These are phyloP conservation scores for Nomada fucata DNA, from an alignment of 2,888 invertebrate genomes.

Conservation along the genomic window DNA sequence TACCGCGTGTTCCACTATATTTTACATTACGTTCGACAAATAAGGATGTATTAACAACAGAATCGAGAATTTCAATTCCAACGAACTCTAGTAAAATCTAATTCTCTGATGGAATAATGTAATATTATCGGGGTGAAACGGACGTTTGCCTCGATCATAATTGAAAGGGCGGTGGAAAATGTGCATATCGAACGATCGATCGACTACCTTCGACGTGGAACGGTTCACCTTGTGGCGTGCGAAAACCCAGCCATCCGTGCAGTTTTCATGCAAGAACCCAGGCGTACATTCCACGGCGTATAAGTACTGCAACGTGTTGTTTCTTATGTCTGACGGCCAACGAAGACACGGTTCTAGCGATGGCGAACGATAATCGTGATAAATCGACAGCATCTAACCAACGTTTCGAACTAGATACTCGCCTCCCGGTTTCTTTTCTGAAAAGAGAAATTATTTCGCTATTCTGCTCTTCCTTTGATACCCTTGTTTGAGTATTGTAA, in stretches of 20 bases:
- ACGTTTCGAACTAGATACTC: no score
- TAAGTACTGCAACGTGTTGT: conserved; percentile 28
- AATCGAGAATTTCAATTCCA: not conserved
- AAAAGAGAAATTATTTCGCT: no score
- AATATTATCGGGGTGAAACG: no score
- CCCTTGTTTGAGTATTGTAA: no score
- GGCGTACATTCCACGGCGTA: conserved; percentile 52
- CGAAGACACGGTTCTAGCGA: not conserved
- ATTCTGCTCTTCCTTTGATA: no score
- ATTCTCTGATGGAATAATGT: no score
- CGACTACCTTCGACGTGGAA: conserved; percentile 43
- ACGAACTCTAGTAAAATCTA: not conserved
- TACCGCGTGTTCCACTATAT: not conserved
- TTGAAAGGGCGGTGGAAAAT: conserved; percentile 28
- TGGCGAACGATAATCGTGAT: conserved; percentile 1
- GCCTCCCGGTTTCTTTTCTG: no score
- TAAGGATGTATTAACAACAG: not conserved
- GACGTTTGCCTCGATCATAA: not conserved
- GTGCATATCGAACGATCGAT: conserved; percentile 11
- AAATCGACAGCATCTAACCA: not conserved
- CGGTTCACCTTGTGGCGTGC: conserved; percentile 59
- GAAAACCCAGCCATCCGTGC: conserved; percentile 67
- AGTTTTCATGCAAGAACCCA: conserved; percentile 54
- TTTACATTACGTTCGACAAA: not conserved
- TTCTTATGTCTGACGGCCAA: not conserved